These are phyloP conservation scores for Sapayoa aenigma DNA, from an alignment of 2,113 vertebrate genomes.

Conservation along the genomic window DNA sequence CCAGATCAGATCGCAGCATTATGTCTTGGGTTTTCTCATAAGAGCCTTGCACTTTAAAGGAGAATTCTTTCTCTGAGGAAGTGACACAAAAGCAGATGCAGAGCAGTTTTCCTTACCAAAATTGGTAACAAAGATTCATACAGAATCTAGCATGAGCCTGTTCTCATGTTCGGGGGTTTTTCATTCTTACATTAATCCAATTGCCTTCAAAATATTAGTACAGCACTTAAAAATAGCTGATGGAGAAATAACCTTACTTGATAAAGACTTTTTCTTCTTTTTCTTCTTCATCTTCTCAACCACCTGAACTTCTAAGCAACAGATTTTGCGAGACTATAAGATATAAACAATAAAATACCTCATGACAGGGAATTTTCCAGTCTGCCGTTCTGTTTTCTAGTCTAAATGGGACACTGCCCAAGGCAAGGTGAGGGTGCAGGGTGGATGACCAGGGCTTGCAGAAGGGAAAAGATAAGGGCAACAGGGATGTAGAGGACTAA, in stretches of 20 bases:
- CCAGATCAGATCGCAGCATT: background rate
- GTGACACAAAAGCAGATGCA: background rate
- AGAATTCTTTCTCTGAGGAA: conserved; percentile 49
- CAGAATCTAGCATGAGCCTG: background rate
- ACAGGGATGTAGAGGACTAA: background rate
- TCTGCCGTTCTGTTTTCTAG: background rate
- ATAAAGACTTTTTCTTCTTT: background rate
- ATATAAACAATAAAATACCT: background rate
- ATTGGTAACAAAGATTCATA: background rate
- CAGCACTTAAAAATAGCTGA: background rate
- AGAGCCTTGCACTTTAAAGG: conserved; percentile 61
- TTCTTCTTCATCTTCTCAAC: conserved; percentile 29
- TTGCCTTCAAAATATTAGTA: background rate
- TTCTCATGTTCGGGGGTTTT: background rate
- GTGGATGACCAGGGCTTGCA: background rate
- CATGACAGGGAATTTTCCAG: background rate
- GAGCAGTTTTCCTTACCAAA: background rate
- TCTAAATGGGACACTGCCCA: background rate
- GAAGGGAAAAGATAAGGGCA: background rate
- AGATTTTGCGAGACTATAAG: conserved; percentile 65
- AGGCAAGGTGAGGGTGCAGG: background rate
- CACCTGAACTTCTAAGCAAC: conserved; percentile 59
- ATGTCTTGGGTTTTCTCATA: conserved; percentile 39
- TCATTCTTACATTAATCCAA: background rate
- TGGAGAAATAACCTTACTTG: conserved; percentile 46